A percentile compares a stretch with the other conserved stretches of the same genome.
phyloP scores from a whole-genome alignment of 2,888 invertebrate genomes.

The Cosmia trapezina region DNA sequence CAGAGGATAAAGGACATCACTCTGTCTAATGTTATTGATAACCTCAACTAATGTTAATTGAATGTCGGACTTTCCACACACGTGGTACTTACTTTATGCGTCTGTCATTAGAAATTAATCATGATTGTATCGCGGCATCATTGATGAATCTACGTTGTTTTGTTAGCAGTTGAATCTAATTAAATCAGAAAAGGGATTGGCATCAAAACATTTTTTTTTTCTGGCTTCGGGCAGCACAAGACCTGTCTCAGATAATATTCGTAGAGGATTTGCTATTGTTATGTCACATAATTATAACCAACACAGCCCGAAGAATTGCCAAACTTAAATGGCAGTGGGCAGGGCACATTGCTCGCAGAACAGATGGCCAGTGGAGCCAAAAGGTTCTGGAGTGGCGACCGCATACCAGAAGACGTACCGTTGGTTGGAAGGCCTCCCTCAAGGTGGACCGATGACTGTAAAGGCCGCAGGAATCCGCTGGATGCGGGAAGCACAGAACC shows the following conservation, averaged over 20 bases:
- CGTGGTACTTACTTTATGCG: slow-evolving; percentile 57
- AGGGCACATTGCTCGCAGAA: too few species aligned
- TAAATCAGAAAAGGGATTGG: not conserved
- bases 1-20: slow-evolving; percentile 45
- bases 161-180: not conserved
- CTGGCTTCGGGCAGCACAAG: not conserved
- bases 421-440: too few species aligned
- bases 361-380: too few species aligned
- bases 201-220: too few species aligned
- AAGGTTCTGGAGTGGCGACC: too few species aligned
- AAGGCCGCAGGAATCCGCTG: too few species aligned
- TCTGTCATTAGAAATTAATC: slow-evolving; percentile 65
- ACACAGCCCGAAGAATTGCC: too few species aligned
- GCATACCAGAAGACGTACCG: too few species aligned
- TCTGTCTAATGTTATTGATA: slow-evolving; percentile 70
- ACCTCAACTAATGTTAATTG: slow-evolving; percentile 73
- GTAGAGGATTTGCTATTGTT: not conserved
- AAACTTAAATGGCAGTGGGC: too few species aligned
- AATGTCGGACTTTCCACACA: slow-evolving; percentile 72
- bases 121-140: slow-evolving; percentile 55
- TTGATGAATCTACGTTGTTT: slow-evolving; percentile 43
- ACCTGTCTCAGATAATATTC: too few species aligned
- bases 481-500: too few species aligned
- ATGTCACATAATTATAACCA: not conserved
- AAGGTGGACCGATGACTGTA: too few species aligned